phyloP scores from a whole-genome alignment of 2,113 vertebrate genomes.

The Ceyx cyanopectus region DNA sequence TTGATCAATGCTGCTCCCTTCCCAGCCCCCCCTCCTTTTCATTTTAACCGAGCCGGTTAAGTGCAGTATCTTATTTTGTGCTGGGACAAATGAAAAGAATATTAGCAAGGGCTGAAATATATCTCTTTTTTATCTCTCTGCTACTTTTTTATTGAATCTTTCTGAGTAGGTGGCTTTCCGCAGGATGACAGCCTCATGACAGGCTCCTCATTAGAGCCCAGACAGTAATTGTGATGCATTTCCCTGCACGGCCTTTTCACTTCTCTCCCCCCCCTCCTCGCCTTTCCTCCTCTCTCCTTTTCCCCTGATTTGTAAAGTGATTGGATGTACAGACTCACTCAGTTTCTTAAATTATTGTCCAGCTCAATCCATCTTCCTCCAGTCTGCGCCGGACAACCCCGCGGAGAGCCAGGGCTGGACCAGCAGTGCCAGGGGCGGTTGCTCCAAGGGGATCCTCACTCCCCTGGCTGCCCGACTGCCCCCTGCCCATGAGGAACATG shows the following conservation, averaged over 20 bases:
- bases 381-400: not conserved
- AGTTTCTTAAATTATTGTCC: slow-evolving; percentile 81
- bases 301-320: slow-evolving; percentile 80
- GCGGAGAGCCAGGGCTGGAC: not conserved
- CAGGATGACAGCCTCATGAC: slow-evolving; percentile 81
- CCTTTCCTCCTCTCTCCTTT: slow-evolving; percentile 72
- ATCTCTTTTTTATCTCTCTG: slow-evolving; percentile 80
- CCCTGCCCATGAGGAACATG: rapidly evolving
- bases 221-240: slow-evolving; percentile 83
- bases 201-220: slow-evolving; percentile 80
- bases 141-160: slow-evolving; percentile 81
- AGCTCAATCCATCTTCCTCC: slow-evolving; percentile 68
- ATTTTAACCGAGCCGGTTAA: slow-evolving; percentile 81
- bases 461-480: not conserved
- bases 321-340: slow-evolving; percentile 78
- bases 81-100: slow-evolving; percentile 81
- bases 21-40: slow-evolving; percentile 72
- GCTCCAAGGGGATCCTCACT: not conserved
- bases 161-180: slow-evolving; percentile 80
- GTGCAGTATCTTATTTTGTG: slow-evolving; percentile 82
- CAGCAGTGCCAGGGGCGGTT: rapidly evolving
- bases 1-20: slow-evolving; percentile 75
- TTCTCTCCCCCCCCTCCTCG: slow-evolving; percentile 47
- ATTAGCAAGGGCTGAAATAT: slow-evolving; percentile 79
- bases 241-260: slow-evolving; percentile 77